Base-by-base conservation (phyloP, 2,888 invertebrate species). In the Pomacea canaliculata region DNA sequence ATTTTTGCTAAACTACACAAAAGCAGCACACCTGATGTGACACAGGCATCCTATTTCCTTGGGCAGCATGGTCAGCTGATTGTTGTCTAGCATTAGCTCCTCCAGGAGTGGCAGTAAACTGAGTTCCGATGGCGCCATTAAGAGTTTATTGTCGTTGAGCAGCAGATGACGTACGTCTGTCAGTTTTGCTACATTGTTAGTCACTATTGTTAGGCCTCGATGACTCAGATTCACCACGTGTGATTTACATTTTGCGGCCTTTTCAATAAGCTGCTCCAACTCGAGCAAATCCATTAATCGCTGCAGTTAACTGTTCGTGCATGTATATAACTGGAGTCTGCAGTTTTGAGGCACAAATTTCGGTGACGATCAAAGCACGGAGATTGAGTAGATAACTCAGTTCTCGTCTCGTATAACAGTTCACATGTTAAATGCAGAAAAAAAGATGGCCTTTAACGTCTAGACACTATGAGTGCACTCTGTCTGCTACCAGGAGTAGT, bases 201-300 rank as follows among this genome's bases (percentile, higher is more conserved):
- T 88, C 8, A 89, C 74, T 59, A 90, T 85, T 8, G 85, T 84
- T 68, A 90, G 81, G 51, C 85, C 83, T n/a, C 90, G 82, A 74
- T 90, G 88, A 77, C 90, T 90, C 19, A 90, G 82, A 76, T 90
- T 90, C 94, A 81, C 78, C 12, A 84, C 79, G 68, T 81, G 77
- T 46, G 79, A 76, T 16, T 78, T 76, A n/a, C 78, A 78, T 48
- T 76, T 76, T 18, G 83, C 80, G 18, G 85, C 85, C 72, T 81
- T 80, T 62, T 83, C 82, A 62, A 87, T 73, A 71, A 85, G 79
- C 37, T 84, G 80, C 59, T 87, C 86, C 49, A 85, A 80, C 68
- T 83, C 82, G 73, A 85, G 74, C 68, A 87, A 74, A 78, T 87
- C 85, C 88, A 88, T 87, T 19, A 23, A 51, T 12, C 3, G 13